A percentile compares a stretch with the other conserved stretches of the same genome.
These are phyloP conservation scores for Edolisoma coerulescens DNA, from an alignment of 2,113 vertebrate species.

Conservation along the genomic window DNA sequence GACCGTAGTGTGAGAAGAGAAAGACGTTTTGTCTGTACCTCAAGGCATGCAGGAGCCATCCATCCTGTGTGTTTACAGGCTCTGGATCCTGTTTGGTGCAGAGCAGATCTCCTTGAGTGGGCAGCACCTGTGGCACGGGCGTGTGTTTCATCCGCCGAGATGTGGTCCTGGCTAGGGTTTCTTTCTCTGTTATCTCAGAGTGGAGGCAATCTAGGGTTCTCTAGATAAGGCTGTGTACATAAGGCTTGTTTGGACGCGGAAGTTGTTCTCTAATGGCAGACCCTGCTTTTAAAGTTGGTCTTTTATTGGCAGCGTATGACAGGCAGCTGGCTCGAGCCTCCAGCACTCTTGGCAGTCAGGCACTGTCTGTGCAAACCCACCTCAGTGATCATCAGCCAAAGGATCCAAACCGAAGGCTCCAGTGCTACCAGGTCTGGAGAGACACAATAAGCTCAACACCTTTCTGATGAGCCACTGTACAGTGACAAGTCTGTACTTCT, in stretches of 20 bases:
- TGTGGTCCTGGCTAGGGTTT: neutral
- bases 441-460: neutral
- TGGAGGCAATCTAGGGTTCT: neutral
- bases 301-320: neutral
- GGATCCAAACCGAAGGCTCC: neutral
- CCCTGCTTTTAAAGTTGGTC: neutral
- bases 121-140: fast-evolving
- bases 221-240: neutral
- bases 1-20: neutral
- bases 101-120: neutral
- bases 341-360: neutral
- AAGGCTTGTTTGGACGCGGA: neutral
- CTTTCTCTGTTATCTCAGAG: neutral
- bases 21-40: neutral
- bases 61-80: neutral
- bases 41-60: neutral
- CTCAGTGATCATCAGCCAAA: neutral
- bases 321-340: neutral
- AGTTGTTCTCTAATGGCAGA: neutral
- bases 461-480: neutral
- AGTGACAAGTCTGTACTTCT: neutral
- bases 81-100: neutral
- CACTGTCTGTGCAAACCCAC: fast-evolving
- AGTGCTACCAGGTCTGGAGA: neutral
- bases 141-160: neutral